These are phyloP conservation scores for Liparis tanakae DNA, from an alignment of 2,797 vertebrate species.

Conservation along the genomic window DNA sequence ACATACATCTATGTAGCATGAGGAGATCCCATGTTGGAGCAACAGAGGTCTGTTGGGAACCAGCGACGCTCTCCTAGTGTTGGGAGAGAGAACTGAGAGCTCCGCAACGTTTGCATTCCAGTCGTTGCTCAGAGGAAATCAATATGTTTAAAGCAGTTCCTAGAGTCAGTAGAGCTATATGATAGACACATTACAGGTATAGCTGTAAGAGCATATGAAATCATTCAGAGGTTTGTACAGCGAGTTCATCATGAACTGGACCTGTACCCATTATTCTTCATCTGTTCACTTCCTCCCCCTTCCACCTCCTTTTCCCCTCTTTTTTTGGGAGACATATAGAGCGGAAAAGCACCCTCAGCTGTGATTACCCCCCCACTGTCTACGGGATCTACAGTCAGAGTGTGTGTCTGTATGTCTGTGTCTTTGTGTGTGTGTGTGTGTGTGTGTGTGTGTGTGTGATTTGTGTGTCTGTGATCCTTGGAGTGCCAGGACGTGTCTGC, in stretches of 20 bases:
- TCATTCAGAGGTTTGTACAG: not conserved
- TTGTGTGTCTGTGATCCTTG: slow-evolving; percentile 43
- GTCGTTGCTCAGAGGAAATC: slow-evolving; percentile 45
- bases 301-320: slow-evolving; percentile 6
- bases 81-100: slow-evolving; percentile 29
- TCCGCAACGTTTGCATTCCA: slow-evolving; percentile 57
- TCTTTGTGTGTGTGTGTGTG: slow-evolving; percentile 40
- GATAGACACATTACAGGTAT: slow-evolving; percentile 5
- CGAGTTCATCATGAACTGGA: not conserved
- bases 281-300: not conserved
- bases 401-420: slow-evolving; percentile 42
- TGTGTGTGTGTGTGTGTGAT: slow-evolving; percentile 41
- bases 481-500: slow-evolving; percentile 68
- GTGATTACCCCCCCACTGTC: slow-evolving; percentile 52
- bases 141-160: slow-evolving; percentile 26
- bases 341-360: slow-evolving; percentile 53
- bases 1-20: slow-evolving; percentile 25
- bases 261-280: not conserved
- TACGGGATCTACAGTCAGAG: slow-evolving; percentile 39
- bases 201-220: not conserved
- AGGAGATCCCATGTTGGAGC: slow-evolving; percentile 52
- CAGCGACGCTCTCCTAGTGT: slow-evolving; percentile 6
- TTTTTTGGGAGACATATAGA: slow-evolving; percentile 29
- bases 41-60: slow-evolving; percentile 44
- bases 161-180: slow-evolving; percentile 5